These are phyloP conservation scores for Callorhinus ursinus DNA, from an alignment of 2,113 vertebrate genomes.

Conservation along the genomic window DNA sequence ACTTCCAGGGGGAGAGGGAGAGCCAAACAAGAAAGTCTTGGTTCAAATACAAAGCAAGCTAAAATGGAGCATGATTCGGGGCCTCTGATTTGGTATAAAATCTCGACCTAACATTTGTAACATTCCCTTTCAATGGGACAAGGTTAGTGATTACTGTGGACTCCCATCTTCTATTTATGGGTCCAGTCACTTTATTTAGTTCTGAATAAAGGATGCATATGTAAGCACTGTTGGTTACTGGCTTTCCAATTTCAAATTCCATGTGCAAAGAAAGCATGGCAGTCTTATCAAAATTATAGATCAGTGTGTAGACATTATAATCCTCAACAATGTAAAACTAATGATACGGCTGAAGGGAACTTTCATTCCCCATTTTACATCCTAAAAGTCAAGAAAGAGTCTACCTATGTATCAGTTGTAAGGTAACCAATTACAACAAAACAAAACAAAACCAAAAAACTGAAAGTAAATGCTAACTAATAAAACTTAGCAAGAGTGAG, in stretches of 20 bases:
- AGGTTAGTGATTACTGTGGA: neutral
- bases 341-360: neutral
- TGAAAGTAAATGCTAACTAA: neutral
- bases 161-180: neutral
- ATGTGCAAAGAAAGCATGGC: neutral
- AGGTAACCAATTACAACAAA: slow-evolving; percentile 11
- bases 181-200: neutral
- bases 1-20: neutral
- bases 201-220: neutral
- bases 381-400: neutral
- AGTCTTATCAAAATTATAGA: neutral
- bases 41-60: neutral
- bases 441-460: neutral
- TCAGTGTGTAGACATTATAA: neutral
- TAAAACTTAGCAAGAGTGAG: neutral
- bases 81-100: neutral
- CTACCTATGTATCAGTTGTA: neutral
- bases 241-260: neutral
- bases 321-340: neutral
- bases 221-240: neutral
- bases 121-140: neutral
- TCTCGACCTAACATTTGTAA: neutral
- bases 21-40: neutral
- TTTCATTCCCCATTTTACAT: neutral
- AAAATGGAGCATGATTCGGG: neutral